Base-by-base conservation (phyloP, 2,113 vertebrate genomes). In the Carassius carassius region DNA sequence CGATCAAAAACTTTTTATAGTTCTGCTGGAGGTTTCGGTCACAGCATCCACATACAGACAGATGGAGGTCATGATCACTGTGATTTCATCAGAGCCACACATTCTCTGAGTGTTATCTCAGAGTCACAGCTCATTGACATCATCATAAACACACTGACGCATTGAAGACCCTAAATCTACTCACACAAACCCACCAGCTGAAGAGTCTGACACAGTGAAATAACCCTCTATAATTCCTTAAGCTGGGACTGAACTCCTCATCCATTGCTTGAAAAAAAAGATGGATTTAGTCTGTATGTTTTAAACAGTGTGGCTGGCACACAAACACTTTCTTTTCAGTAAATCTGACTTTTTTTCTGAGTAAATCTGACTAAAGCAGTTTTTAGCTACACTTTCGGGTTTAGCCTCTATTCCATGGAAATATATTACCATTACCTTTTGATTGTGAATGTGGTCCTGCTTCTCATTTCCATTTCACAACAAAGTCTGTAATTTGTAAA, bases 61-160 rank as follows among this genome's bases (percentile, higher is more conserved):
- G 82, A 63, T 88, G 70, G 72, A 83, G 84, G 80, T 84, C 51
- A 87, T 73, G 88, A 87, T 88, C 79, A 37, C 14, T 58, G 76
- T 19, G 83, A 87, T 85, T 83, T 88, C 44, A 75, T 17, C 35
- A 58, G 21, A 32, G n/a, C 41, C 41, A 44, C 14, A 5, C 32
- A 54, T 3, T 54, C 25, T 67, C 65, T 69, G 65, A 69, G 65
- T 32, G 21, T 4, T 41, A 10, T n/a, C 78, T 65, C 21, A 75
- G 3, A 21, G 21, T 56, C 35, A 62, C 16, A 72, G 51, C 69
- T 83, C 81, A 60, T 74, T 74, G 35, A 83, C 49, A 51, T 70
- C 19, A 73, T 73, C 67, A 82, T 21, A 51, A 72, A 70, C 11
- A 11, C 32, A 67, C 12, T 17, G 51, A 58, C 17, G 32, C 32